Evolutionary conservation across 2,113 vertebrate genomes (phyloP).

Genomic region (Pachycephala philippinensis): DNA sequence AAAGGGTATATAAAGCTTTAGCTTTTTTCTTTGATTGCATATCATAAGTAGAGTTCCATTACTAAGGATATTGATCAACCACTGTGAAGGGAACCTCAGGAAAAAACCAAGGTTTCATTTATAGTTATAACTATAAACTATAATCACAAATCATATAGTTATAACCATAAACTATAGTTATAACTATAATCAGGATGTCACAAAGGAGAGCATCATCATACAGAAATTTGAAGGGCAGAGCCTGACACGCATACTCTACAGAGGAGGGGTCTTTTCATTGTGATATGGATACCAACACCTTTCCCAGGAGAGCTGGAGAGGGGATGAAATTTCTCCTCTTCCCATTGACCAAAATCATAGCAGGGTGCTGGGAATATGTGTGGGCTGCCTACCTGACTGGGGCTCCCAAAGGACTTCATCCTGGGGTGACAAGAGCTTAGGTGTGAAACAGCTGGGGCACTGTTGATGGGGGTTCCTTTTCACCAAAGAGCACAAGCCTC

Average conservation of each 20-base stretch:
- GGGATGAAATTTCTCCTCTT: background rate
- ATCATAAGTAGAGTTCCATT: background rate
- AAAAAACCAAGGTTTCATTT: background rate
- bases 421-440: background rate
- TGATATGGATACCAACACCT: background rate
- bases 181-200: background rate
- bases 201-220: background rate
- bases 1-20: background rate
- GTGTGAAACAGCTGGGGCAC: background rate
- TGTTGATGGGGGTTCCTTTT: background rate
- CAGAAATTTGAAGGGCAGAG: background rate
- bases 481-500: background rate
- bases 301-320: background rate
- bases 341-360: background rate
- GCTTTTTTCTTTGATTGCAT: background rate
- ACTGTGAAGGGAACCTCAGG: background rate
- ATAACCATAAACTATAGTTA: no score
- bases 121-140: background rate
- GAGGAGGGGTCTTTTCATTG: background rate
- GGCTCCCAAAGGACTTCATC: background rate
- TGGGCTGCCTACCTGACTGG: background rate
- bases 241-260: background rate
- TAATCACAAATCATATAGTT: no score
- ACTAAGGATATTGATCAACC: background rate
- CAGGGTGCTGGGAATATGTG: background rate